Percentiles rank a stretch among this genome's conserved stretches.
These are phyloP conservation scores for Oenanthe oenanthe DNA, from an alignment of 2,113 vertebrate genomes.

Conservation along the genomic window DNA sequence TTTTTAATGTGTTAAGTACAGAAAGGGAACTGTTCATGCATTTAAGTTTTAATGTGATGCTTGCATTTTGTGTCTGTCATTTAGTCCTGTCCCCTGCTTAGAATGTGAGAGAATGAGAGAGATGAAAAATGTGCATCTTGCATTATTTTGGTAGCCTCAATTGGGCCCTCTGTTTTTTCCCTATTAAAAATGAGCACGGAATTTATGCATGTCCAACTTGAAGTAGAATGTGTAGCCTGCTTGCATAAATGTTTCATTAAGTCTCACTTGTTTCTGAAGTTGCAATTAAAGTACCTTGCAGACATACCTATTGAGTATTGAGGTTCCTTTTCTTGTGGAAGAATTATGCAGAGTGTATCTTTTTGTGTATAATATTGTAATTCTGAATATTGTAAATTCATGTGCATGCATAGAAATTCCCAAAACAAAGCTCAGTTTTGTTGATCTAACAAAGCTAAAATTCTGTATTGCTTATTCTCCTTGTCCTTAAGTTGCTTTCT, in stretches of 20 bases:
- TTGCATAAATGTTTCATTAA: constrained; percentile 61
- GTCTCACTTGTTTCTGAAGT: constrained; percentile 20
- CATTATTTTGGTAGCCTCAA: neutral
- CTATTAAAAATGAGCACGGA: constrained; percentile 34
- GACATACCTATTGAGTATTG: neutral
- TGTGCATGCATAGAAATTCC: neutral
- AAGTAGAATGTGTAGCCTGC: constrained; percentile 47
- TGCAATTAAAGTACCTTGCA: constrained; percentile 9
- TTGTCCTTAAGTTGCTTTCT: constrained; percentile 23
- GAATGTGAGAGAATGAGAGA: constrained; percentile 60
- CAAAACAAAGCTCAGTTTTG: neutral
- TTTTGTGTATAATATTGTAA: neutral
- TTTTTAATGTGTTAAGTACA: constrained; percentile 41
- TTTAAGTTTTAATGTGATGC: constrained; percentile 68
- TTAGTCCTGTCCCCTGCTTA: neutral
- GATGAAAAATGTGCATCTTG: constrained; percentile 21
- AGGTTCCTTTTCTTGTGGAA: neutral
- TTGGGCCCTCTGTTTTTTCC: constrained; percentile 16
- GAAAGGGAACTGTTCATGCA: constrained; percentile 18
- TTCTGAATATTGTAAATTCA: neutral
- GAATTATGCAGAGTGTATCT: neutral
- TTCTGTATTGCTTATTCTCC: neutral
- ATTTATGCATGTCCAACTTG: constrained; percentile 26
- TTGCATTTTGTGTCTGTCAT: constrained; percentile 64
- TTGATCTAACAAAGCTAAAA: neutral